Percentiles rank a stretch among this genome's conserved stretches.
Evolutionary conservation across 2,888 invertebrate species (phyloP).

Genomic region (Erynnis tages): DNA sequence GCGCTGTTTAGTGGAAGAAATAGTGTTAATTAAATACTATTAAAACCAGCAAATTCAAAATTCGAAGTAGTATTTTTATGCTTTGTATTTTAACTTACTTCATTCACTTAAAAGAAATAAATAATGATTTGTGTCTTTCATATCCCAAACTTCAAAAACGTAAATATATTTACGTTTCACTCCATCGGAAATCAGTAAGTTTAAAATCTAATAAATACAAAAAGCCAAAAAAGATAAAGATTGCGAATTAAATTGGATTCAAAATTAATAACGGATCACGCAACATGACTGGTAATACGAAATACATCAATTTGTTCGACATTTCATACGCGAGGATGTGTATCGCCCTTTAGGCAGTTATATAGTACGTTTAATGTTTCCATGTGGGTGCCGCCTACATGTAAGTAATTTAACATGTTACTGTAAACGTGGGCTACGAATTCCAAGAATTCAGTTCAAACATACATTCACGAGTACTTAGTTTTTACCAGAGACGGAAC

Average conservation of each 20-base stretch:
- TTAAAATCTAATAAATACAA: too few species aligned
- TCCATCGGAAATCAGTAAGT: too few species aligned
- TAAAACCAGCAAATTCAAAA: too few species aligned
- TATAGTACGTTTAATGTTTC: conserved; percentile 7
- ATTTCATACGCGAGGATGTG: not conserved
- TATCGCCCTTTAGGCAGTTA: not conserved
- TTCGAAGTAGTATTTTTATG: too few species aligned
- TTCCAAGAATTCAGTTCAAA: conserved; percentile 16
- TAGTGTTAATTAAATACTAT: too few species aligned
- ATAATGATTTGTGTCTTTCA: too few species aligned
- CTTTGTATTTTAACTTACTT: too few species aligned
- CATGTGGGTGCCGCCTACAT: conserved; percentile 17
- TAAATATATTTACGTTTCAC: too few species aligned
- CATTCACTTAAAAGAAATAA: too few species aligned
- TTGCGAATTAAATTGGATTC: too few species aligned
- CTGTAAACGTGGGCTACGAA: conserved; percentile 6
- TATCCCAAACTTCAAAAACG: too few species aligned
- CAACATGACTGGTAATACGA: not conserved
- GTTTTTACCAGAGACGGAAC: conserved; percentile 1
- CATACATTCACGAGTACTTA: conserved; percentile 3
- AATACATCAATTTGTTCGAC: not conserved
- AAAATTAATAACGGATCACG: not conserved
- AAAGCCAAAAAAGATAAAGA: not conserved
- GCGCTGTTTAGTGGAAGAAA: too few species aligned
- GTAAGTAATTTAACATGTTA: conserved; percentile 7